Evolutionary conservation across 2,113 vertebrate species (phyloP).

Genomic region (Delphinus delphis): DNA sequence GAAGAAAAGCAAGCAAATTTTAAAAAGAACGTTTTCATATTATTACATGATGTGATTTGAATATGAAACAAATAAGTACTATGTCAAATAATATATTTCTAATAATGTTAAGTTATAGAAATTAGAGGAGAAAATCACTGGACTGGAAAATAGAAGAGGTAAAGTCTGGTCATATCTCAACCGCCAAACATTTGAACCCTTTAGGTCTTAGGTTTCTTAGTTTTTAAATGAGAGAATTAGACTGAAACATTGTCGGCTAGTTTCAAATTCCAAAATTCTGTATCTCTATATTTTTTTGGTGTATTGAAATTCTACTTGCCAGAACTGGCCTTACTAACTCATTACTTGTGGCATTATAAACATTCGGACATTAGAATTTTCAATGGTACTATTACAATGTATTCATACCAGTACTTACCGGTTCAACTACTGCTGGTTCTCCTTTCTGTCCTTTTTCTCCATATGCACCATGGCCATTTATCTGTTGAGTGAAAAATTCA

Average conservation of each 20-base stretch:
- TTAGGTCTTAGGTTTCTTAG: neutral
- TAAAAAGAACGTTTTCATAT: neutral
- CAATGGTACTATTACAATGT: neutral
- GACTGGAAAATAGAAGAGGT: neutral
- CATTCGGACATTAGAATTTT: neutral
- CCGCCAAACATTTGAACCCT: neutral
- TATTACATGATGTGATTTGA: neutral
- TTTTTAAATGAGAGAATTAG: neutral
- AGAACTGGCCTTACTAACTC: neutral
- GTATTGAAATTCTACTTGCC: neutral
- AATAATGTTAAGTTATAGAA: neutral
- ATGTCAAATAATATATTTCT: neutral
- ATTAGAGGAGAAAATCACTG: neutral
- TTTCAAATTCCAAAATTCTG: neutral
- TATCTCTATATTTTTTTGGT: neutral
- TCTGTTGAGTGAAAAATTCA: slow-evolving; percentile 80
- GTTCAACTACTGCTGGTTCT: slow-evolving; percentile 97
- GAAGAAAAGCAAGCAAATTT: neutral
- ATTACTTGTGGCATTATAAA: neutral
- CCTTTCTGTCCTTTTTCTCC: slow-evolving; percentile 97
- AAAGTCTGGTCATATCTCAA: neutral
- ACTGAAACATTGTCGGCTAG: neutral
- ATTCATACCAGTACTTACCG: slow-evolving; percentile 86
- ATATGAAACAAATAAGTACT: neutral
- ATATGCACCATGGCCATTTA: slow-evolving; percentile 86